Conservation (phyloP, 2,113 vertebrate genomes). For the Danio rerio region DNA sequence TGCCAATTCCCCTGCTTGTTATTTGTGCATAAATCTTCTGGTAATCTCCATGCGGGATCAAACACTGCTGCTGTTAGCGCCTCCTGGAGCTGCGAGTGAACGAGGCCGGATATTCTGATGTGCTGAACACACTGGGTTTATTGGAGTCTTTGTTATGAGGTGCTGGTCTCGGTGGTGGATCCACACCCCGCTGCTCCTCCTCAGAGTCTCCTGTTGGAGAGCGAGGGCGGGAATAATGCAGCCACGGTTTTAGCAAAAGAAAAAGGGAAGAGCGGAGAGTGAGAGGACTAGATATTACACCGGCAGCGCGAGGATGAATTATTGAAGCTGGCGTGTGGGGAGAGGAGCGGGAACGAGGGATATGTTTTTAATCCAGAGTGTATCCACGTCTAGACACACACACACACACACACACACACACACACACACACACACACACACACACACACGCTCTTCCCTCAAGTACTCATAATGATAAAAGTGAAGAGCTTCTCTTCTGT, state of each 20-base stretch:
- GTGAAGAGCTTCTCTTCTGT: too few species aligned
- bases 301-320: conserved; percentile 67
- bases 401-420: too few species aligned
- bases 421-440: conserved; percentile 13
- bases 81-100: too few species aligned
- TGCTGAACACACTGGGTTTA: too few species aligned
- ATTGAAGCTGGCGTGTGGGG: conserved; percentile 66
- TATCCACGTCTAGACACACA: conserved; percentile 39
- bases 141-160: too few species aligned
- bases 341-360: conserved; percentile 36
- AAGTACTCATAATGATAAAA: neutral
- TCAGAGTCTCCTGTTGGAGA: neutral
- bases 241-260: neutral
- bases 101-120: too few species aligned
- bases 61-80: too few species aligned
- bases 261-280: neutral
- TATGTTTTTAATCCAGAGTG: conserved; percentile 61
- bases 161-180: too few species aligned
- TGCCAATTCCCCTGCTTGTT: too few species aligned
- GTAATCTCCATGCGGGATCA: too few species aligned
- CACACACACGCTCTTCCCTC: neutral
- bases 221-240: neutral
- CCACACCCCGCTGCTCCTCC: too few species aligned
- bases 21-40: too few species aligned
- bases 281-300: conserved; percentile 61